Percentiles rank a stretch among this genome's conserved stretches.
Conservation (phyloP, 1,140 invertebrate genomes). For the Lordiphosa stackelbergi region DNA sequence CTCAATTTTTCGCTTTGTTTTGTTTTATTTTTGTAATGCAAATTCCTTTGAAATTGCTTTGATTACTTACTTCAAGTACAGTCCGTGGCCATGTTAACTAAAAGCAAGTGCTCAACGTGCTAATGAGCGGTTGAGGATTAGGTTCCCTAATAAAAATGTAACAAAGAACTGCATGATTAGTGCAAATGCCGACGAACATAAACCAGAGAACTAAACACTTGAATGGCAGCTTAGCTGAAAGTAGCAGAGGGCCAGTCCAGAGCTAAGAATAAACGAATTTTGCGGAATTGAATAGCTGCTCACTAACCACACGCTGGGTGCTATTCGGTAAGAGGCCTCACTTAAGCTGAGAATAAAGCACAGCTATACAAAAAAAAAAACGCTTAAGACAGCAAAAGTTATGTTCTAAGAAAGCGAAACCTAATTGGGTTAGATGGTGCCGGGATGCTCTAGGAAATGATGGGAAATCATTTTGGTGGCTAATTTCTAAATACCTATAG, state of each 20-base stretch:
- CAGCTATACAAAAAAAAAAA: conserved; percentile 26
- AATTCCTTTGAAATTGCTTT: conserved; percentile 32
- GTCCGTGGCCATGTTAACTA: conserved; percentile 23
- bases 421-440: not conserved
- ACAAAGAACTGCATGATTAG: conserved; percentile 64
- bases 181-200: conserved; percentile 55
- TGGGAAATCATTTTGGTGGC: not conserved
- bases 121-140: conserved; percentile 45
- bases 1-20: conserved; percentile 44
- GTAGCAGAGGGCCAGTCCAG: conserved; percentile 12
- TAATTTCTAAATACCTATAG: too few relatives aligned
- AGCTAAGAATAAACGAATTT: conserved; percentile 27
- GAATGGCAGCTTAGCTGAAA: conserved; percentile 25
- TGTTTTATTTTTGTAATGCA: conserved; percentile 44
- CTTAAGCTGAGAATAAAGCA: conserved; percentile 30
- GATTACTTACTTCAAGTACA: conserved; percentile 31
- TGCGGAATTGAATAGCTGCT: conserved; percentile 36
- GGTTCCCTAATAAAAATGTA: conserved; percentile 44
- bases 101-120: conserved; percentile 59
- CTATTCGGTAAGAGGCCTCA: conserved; percentile 14
- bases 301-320: conserved; percentile 24
- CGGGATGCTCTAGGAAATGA: not conserved
- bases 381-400: conserved; percentile 52
- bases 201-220: conserved; percentile 27
- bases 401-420: conserved; percentile 2